Evolutionary conservation across 2,888 invertebrate genomes (phyloP).

Genomic region (Temnothorax rugatulus): DNA sequence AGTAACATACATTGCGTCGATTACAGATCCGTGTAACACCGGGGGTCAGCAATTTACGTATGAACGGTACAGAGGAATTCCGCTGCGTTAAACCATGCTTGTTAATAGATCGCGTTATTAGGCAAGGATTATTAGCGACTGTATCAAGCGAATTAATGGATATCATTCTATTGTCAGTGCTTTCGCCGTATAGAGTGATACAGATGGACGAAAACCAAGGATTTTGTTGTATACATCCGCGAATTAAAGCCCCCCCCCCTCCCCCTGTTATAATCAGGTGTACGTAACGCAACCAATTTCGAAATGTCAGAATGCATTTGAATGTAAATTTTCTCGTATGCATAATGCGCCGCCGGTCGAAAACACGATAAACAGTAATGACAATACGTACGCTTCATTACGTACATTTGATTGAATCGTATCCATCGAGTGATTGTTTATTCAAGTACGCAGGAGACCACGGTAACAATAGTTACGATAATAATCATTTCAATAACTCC

Average conservation of each 20-base stretch:
- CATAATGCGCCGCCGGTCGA: constrained; percentile 18
- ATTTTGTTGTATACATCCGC: constrained; percentile 20
- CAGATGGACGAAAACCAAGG: background rate
- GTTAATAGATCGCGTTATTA: constrained; percentile 68
- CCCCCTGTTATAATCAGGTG: constrained; percentile 8
- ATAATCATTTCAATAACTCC: constrained; percentile 30
- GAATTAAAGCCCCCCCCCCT: background rate
- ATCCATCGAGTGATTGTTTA: constrained; percentile 26
- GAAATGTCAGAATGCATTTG: constrained; percentile 40
- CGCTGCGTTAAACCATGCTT: constrained; percentile 30
- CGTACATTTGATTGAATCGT: constrained; percentile 29
- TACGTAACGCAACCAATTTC: constrained; percentile 31
- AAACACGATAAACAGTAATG: constrained; percentile 42
- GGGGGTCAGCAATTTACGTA: constrained; percentile 46
- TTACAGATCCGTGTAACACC: constrained; percentile 13
- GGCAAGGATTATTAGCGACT: constrained; percentile 41
- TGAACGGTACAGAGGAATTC: constrained; percentile 41
- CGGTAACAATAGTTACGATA: constrained; percentile 24
- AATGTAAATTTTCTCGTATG: constrained; percentile 32
- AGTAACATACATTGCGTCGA: constrained; percentile 35
- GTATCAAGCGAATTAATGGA: constrained; percentile 53
- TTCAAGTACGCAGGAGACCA: constrained; percentile 28
- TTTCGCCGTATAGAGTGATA: background rate
- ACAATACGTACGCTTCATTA: constrained; percentile 39
- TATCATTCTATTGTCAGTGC: constrained; percentile 45